A percentile compares a stretch with the other conserved stretches of the same genome.
Conservation (phyloP, 2,888 invertebrate genomes). For the Teinopalpus imperialis region DNA sequence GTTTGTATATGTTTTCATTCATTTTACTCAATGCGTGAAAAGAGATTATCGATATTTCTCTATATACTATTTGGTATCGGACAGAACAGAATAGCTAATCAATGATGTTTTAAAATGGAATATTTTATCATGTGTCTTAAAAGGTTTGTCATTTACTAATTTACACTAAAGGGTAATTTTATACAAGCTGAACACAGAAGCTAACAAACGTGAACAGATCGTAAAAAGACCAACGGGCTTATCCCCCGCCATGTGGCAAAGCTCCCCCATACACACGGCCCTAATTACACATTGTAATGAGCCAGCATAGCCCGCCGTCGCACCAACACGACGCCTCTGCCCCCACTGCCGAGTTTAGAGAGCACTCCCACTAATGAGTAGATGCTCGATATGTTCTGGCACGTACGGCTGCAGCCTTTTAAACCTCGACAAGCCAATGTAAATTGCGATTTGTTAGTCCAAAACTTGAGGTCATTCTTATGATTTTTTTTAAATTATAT, state of each 20-base stretch:
- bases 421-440: neutral
- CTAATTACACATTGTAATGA: slow-evolving; percentile 80
- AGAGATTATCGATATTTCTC: too few relatives aligned
- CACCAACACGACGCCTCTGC: slow-evolving; percentile 45
- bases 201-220: too few relatives aligned
- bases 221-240: slow-evolving; percentile 1
- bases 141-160: too few relatives aligned
- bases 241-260: slow-evolving; percentile 7
- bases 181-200: too few relatives aligned
- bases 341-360: slow-evolving; percentile 29
- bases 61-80: too few relatives aligned
- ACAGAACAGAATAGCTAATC: too few relatives aligned
- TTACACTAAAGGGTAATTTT: too few relatives aligned
- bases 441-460: slow-evolving; percentile 3
- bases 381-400: slow-evolving; percentile 18
- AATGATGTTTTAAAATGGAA: too few relatives aligned
- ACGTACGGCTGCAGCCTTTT: slow-evolving; percentile 2
- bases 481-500: too few relatives aligned
- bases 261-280: slow-evolving; percentile 53
- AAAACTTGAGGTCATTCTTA: too few relatives aligned
- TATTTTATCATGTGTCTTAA: too few relatives aligned
- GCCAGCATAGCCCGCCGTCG: slow-evolving; percentile 43
- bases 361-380: slow-evolving; percentile 23
- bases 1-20: neutral
- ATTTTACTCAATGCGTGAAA: too few relatives aligned